Base-by-base conservation (phyloP, 2,888 invertebrate genomes). In the Boloria euphrosyne region DNA sequence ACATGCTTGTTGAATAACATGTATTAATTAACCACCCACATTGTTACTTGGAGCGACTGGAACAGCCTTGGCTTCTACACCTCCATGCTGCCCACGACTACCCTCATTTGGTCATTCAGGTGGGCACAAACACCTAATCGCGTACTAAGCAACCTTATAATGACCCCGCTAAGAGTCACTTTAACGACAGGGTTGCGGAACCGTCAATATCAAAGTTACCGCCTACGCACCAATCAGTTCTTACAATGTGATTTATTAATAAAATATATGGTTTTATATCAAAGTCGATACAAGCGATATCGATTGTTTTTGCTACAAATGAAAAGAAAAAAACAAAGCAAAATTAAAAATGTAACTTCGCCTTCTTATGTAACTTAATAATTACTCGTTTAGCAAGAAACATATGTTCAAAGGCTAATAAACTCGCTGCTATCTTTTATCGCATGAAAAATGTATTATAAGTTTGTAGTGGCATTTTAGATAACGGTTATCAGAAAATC, bases 91-190 rank as follows among this genome's bases (percentile, higher is more conserved):
- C 92, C 91, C 90, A 92, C 91, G 87, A 72, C 84, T 87, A 91
- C 91, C 90, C 90, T 87, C 90, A 90, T 91, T 91, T 91, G 92
- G 91, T 86, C 90, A 90, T 82, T 81, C 73, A 79, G 80, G 91
- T 92, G 84, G 91, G 91, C 85, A 86, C 82, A 69, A 80, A 79
- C 79, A 76, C 80, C 90, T 90, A 89, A 90, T 88, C 86, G 76
- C 80, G 77, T 80, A 76, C 88, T 86, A 85, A 90, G 80, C 87
- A 89, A 85, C 87, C 85, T 90, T 89, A 90, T 89, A 87, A 87
- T 84, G 85, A 85, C 83, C 85, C 78, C 71, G 79, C 81, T 85
- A 86, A 87, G 84, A 81, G 79, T 86, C 77, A 85, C 78, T 86
- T 87, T 87, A 79, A 83, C 77, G 77, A 75, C 79, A 84, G 88